Percentiles rank a stretch among this genome's conserved stretches.
phyloP scores from a whole-genome alignment of 2,113 vertebrate genomes.

The Oreochromis aureus region DNA sequence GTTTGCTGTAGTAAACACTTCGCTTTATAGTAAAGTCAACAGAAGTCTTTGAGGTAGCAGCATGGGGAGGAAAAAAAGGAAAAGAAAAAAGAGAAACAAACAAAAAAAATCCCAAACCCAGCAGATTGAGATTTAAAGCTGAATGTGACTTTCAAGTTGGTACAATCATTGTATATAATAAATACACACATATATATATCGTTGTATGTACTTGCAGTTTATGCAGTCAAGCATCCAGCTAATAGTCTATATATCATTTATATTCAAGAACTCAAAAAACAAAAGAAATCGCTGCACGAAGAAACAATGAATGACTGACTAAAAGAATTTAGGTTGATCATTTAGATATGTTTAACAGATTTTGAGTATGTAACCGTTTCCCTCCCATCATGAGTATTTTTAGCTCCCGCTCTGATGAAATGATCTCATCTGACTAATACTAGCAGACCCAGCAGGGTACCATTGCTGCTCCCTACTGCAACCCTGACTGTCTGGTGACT shows the following conservation, averaged over 20 bases:
- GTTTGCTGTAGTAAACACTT: slow-evolving; percentile 49
- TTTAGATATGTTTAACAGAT: neutral
- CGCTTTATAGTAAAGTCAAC: slow-evolving; percentile 41
- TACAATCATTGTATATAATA: neutral
- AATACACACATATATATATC: neutral
- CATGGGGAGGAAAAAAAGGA: neutral
- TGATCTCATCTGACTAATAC: slow-evolving; percentile 8
- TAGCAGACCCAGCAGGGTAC: slow-evolving; percentile 8
- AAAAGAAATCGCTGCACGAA: neutral
- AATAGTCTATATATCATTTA: neutral
- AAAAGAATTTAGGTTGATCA: neutral
- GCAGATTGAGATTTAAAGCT: slow-evolving; percentile 13
- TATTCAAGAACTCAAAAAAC: neutral
- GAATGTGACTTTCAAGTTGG: neutral
- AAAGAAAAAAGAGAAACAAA: neutral
- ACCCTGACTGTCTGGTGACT: slow-evolving; percentile 12
- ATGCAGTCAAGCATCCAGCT: neutral
- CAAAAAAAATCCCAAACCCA: accelerated
- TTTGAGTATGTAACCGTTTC: neutral
- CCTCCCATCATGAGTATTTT: neutral
- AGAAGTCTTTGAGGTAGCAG: slow-evolving; percentile 40
- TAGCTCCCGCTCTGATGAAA: neutral
- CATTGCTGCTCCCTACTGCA: neutral
- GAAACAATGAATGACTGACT: neutral
- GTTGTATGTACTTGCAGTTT: neutral